phyloP scores from a whole-genome alignment of 2,888 invertebrate genomes.

The Eulithis prunata region DNA sequence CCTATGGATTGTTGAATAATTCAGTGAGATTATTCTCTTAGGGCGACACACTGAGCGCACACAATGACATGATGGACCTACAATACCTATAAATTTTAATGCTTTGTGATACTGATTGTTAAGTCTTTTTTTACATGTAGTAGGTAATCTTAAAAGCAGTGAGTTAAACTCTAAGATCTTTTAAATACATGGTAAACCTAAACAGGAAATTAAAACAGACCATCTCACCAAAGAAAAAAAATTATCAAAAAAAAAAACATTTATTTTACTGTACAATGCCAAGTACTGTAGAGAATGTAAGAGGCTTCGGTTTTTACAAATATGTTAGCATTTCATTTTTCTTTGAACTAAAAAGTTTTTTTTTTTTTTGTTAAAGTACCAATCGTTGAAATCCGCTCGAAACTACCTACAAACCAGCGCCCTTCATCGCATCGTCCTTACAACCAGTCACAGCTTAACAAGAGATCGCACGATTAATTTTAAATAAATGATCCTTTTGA shows the following conservation, averaged over 20 bases:
- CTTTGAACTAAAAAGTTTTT: no score
- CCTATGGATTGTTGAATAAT: conserved; percentile 67
- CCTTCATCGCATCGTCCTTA: neutral
- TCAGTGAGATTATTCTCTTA: conserved; percentile 61
- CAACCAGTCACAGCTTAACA: neutral
- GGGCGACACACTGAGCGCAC: conserved; percentile 61
- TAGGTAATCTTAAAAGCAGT: neutral
- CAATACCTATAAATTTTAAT: conserved; percentile 62
- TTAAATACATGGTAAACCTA: neutral
- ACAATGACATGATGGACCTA: conserved; percentile 56
- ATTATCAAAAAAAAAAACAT: no score
- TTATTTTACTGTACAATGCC: no score
- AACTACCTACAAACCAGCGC: neutral
- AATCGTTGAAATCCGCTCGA: neutral
- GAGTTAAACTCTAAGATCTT: neutral
- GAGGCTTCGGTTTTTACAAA: no score
- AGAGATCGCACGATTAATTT: neutral
- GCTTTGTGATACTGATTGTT: conserved; percentile 29
- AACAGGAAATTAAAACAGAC: neutral
- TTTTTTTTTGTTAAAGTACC: neutral
- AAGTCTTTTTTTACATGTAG: neutral
- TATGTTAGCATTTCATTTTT: no score
- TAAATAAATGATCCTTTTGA: no score
- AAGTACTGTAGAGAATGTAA: no score
- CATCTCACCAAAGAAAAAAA: no score